phyloP scores from a whole-genome alignment of 2,113 vertebrate genomes.

The Danio rerio region DNA sequence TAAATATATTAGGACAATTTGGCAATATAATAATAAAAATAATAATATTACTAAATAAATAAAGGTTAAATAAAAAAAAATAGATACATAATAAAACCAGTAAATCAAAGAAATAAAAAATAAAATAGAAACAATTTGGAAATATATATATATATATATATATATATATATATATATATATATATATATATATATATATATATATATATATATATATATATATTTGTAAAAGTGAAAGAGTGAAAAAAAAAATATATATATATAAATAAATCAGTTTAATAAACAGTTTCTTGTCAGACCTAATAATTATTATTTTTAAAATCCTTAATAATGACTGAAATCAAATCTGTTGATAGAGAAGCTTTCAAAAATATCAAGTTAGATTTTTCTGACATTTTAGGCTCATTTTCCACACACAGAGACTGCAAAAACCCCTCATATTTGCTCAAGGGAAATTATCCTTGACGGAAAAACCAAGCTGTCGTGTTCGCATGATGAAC shows the following conservation, averaged over 20 bases:
- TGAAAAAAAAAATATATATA: background rate
- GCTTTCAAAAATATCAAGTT: background rate
- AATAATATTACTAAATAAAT: no score
- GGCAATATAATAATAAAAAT: no score
- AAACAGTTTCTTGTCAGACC: background rate
- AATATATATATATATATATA: no score
- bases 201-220: no score
- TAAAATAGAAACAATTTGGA: no score
- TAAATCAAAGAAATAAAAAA: no score
- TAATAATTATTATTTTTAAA: background rate
- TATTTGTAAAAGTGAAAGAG: no score
- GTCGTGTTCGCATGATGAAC: background rate
- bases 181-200: no score
- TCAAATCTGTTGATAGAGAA: background rate
- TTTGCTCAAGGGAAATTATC: background rate
- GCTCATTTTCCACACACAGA: slow-evolving; percentile 17
- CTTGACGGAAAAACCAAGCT: background rate
- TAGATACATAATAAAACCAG: no score
- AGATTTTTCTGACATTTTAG: slow-evolving; percentile 18
- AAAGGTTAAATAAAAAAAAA: no score
- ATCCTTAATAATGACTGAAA: background rate
- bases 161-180: no score
- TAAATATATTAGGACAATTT: no score
- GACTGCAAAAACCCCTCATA: background rate
- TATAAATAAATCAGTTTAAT: background rate